phyloP scores from a whole-genome alignment of 37 sponge, comb jelly and placozoan species.

The Trichoplax adhaerens region DNA sequence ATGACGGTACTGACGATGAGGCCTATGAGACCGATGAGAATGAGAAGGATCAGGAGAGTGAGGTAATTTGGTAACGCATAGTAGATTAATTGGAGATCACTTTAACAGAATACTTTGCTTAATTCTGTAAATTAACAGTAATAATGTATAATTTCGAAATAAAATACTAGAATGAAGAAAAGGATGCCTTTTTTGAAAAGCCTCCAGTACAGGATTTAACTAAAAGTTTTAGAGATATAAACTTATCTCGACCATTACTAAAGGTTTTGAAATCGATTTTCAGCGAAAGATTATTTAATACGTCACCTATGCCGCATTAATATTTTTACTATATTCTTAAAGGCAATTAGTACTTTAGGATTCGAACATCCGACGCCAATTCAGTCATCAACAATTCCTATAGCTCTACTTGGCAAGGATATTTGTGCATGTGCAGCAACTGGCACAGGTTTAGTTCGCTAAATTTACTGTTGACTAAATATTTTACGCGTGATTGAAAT shows the following conservation, averaged over 20 bases:
- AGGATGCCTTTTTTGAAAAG: constrained; percentile 43
- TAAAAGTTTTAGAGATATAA: constrained; percentile 83
- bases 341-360: constrained; percentile 71
- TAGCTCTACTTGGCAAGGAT: constrained; percentile 95
- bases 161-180: neutral
- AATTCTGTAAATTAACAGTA: constrained; percentile 6
- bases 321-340: too few species aligned
- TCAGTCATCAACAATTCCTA: constrained; percentile 80
- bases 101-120: neutral
- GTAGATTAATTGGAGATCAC: neutral
- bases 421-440: constrained; percentile 98
- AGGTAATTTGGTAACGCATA: neutral
- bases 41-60: constrained; percentile 2
- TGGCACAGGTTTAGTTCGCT: constrained; percentile 53
- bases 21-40: constrained; percentile 2
- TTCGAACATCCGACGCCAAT: constrained; percentile 84
- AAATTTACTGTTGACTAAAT: too few species aligned
- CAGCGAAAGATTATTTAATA: neutral
- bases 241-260: constrained; percentile 82
- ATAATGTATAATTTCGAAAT: constrained; percentile 6
- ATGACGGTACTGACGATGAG: too few species aligned
- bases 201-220: constrained; percentile 31
- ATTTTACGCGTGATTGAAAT: too few species aligned
- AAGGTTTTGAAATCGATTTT: constrained; percentile 23
- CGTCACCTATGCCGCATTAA: too few species aligned